phyloP scores from a whole-genome alignment of 2,113 vertebrate species.

The Hystrix brachyura region DNA sequence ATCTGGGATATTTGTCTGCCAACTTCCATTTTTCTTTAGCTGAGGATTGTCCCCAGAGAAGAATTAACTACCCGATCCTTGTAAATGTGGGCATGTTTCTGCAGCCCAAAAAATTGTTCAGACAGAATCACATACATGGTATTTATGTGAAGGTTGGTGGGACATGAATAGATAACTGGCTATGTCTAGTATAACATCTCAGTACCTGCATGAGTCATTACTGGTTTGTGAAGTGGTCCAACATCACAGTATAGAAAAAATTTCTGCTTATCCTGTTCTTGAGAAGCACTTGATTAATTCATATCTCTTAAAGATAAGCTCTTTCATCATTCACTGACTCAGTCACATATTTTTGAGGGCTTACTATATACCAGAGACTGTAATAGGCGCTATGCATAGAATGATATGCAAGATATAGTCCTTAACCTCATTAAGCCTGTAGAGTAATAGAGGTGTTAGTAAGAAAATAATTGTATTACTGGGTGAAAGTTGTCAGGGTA shows the following conservation, averaged over 20 bases:
- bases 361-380: background rate
- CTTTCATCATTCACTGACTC: background rate
- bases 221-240: conserved; percentile 42
- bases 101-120: background rate
- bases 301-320: background rate
- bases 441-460: background rate
- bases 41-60: background rate
- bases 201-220: background rate
- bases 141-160: background rate
- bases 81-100: background rate
- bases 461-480: background rate
- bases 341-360: background rate
- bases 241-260: background rate
- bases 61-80: background rate
- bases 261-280: background rate
- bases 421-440: background rate
- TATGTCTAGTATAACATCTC: background rate
- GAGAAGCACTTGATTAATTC: background rate
- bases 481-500: background rate
- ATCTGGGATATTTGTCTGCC: background rate
- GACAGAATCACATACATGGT: background rate
- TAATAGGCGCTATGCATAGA: background rate
- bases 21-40: background rate
- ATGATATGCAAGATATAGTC: background rate
- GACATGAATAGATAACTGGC: background rate